phyloP scores from a whole-genome alignment of 2,797 vertebrate genomes.

The Monodelphis domestica region DNA sequence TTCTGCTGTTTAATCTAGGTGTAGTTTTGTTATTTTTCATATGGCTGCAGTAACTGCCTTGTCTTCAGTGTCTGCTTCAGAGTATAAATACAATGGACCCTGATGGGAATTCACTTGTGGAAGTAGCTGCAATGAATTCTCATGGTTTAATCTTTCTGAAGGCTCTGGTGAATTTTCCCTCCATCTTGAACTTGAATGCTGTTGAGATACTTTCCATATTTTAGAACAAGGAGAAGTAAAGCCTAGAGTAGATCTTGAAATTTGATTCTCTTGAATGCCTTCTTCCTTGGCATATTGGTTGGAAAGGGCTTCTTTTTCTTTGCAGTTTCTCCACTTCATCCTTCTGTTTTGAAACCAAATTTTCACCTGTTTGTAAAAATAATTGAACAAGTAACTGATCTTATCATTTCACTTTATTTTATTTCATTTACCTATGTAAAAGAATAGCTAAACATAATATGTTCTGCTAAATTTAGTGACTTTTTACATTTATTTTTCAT shows the following conservation, averaged over 20 bases:
- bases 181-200: constrained; percentile 79
- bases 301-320: constrained; percentile 94
- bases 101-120: constrained; percentile 70
- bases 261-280: constrained; percentile 83
- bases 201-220: constrained; percentile 82
- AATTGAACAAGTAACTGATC: constrained; percentile 43
- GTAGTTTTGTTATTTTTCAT: constrained; percentile 64
- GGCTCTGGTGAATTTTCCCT: constrained; percentile 81
- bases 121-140: constrained; percentile 46
- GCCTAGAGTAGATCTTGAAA: constrained; percentile 78
- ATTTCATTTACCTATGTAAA: not conserved
- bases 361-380: constrained; percentile 91
- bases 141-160: constrained; percentile 77
- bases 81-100: constrained; percentile 77
- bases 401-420: constrained; percentile 26
- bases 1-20: constrained; percentile 52
- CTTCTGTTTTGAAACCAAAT: constrained; percentile 99
- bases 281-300: constrained; percentile 90
- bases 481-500: constrained; percentile 20
- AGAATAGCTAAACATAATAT: not conserved
- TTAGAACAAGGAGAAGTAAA: constrained; percentile 79
- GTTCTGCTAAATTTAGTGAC: not conserved
- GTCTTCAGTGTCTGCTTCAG: constrained; percentile 74
- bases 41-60: constrained; percentile 68
- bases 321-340: constrained; percentile 99